Evolutionary conservation across 2,888 invertebrate genomes (phyloP).

Genomic region (Lycia hirtaria): DNA sequence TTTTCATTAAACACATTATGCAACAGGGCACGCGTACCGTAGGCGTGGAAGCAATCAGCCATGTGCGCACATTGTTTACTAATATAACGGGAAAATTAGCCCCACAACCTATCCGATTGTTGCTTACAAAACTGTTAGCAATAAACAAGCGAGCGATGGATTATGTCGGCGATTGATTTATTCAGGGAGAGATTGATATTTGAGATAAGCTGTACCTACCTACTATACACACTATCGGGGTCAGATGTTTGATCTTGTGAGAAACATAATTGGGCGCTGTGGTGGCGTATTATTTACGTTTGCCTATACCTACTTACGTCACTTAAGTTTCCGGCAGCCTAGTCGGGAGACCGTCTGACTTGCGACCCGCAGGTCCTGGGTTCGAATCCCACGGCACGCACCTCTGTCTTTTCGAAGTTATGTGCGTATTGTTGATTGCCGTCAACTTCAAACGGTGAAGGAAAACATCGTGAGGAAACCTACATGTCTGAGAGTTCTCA

Average conservation of each 20-base stretch:
- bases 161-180: conserved; percentile 22
- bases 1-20: conserved; percentile 32
- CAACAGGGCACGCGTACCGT: conserved; percentile 46
- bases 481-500: no score
- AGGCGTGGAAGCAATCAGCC: conserved; percentile 60
- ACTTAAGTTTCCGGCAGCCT: no score
- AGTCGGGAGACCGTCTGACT: no score
- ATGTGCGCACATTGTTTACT: conserved; percentile 58
- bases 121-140: conserved; percentile 33
- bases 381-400: no score
- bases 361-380: no score
- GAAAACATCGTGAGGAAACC: no score
- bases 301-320: no score
- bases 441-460: no score
- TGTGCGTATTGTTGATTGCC: no score
- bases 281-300: no score
- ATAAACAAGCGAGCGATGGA: conserved; percentile 26
- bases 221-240: conserved; percentile 3
- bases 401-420: no score
- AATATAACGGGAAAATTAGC: conserved; percentile 58
- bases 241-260: not conserved
- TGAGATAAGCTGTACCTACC: not conserved
- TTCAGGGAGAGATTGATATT: conserved; percentile 12
- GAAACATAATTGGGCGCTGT: no score
- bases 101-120: conserved; percentile 44